Evolutionary conservation across 2,888 invertebrate genomes (phyloP), one percentile per base, ranked within the genome.

Genomic region (Digitonthophagus gazella): DNA sequence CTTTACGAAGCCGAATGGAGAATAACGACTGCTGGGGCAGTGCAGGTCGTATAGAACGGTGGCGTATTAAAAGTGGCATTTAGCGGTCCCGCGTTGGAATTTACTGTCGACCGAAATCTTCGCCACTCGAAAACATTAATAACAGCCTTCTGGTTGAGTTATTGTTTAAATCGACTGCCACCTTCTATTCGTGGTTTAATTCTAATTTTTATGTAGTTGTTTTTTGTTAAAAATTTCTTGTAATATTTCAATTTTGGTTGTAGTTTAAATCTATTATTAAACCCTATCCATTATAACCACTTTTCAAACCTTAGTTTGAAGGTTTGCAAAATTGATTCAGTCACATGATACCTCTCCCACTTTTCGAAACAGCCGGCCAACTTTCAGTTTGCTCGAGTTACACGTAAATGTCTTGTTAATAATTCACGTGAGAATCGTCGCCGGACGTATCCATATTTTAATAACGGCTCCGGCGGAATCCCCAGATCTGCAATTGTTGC

Each of bases 91-190:
- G 28, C 11, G 28, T 44, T 11, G 28, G 28, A 44, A 44, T 44
- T 44, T 44, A 44, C 28, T 44, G 28, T 44, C 28, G 28, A 11
- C 28, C 56, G 66, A 66, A 69, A 66, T 69, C 66, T 69, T 69
- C 63, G 66, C 64, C 66, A 58, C 64, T 66, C 66, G 57, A 66
- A 64, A 66, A 65, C 69, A 69, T 69, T 69, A 66, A 69, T 69
- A 66, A 69, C 58, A 64, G 14, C 69, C 64, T 22, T 28, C 64
- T 22, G 58, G 67, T 67, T 70, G 70, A 70, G 65, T 70, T 70
- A 70, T 69, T 67, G 67, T 65, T 63, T 58, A 64, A 67, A 67
- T 64, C 28, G 58, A 22, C 44, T 65, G 54, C 19, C 66, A n/a
- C 6, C 56, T 19, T n/a, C n/a, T n/a, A n/a, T n/a, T n/a, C n/a